These are phyloP conservation scores for Heloderma charlesbogerti DNA, from an alignment of 2,113 vertebrate species.

Conservation along the genomic window DNA sequence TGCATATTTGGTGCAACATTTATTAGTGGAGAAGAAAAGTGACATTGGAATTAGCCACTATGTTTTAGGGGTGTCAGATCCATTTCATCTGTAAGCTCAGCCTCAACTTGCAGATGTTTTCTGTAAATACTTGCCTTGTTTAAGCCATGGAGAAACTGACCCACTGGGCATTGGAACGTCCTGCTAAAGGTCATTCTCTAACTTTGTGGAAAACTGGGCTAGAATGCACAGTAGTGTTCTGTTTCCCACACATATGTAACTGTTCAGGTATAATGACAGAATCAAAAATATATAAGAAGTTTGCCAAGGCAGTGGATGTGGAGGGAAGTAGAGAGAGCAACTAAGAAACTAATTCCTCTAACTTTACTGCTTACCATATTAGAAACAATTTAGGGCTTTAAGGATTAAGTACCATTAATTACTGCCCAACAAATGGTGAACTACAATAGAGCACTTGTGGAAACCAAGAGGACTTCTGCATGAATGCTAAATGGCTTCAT, in stretches of 20 bases:
- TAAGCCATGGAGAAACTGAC: background rate
- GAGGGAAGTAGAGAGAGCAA: background rate
- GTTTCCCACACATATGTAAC: background rate
- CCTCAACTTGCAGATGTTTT: conserved; percentile 1
- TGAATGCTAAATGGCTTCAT: conserved; percentile 72
- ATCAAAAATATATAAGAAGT: background rate
- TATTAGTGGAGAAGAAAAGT: background rate
- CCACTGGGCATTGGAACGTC: conserved; percentile 4
- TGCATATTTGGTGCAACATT: background rate
- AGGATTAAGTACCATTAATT: conserved; percentile 79
- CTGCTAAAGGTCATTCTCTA: conserved; percentile 6
- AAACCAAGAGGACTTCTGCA: conserved; percentile 64
- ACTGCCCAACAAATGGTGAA: conserved; percentile 75
- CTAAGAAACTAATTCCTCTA: conserved; percentile 40
- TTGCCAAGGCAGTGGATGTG: conserved; percentile 24
- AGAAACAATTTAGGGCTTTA: conserved; percentile 75
- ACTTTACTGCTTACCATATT: conserved; percentile 73
- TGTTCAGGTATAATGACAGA: background rate
- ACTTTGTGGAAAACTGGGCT: background rate
- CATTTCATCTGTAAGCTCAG: background rate
- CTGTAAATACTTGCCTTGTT: background rate
- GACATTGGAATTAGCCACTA: background rate
- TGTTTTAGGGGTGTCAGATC: background rate
- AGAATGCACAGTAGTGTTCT: background rate
- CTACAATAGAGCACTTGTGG: conserved; percentile 68